Conservation (phyloP, 35 echinoderm and acorn worm species). For the Ophiothrix spiculata region DNA sequence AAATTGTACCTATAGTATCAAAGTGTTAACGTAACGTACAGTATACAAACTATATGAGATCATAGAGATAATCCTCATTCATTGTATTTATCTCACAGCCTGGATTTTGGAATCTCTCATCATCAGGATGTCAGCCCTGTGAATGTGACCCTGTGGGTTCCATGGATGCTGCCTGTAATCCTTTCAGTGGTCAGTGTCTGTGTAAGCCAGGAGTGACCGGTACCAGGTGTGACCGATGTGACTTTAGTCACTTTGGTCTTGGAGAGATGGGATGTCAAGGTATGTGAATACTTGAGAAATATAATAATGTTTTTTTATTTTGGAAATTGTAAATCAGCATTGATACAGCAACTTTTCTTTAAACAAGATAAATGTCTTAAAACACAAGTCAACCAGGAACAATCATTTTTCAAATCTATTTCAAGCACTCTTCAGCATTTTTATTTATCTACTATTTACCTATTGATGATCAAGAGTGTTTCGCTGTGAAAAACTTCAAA, state of each 20-base stretch:
- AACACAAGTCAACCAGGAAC: too few species aligned
- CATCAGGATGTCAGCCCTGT: conserved; percentile 68
- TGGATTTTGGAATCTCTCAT: conserved; percentile 68
- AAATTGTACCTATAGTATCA: too few species aligned
- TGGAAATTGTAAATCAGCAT: too few species aligned
- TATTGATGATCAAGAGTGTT: too few species aligned
- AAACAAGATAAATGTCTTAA: too few species aligned
- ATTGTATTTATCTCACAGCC: conserved; percentile 31
- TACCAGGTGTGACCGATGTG: conserved; percentile 59
- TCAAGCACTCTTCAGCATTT: too few species aligned
- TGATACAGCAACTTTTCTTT: too few species aligned
- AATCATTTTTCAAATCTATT: too few species aligned
- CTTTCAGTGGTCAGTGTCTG: conserved; percentile 59
- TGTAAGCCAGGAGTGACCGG: conserved; percentile 82
- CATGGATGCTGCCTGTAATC: conserved; percentile 56
- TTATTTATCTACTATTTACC: too few species aligned
- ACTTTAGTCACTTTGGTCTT: conserved; percentile 57
- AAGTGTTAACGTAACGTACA: too few species aligned
- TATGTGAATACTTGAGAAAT: conserved; percentile 30
- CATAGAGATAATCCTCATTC: neutral
- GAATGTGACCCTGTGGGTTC: conserved; percentile 69
- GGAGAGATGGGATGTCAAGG: conserved; percentile 58
- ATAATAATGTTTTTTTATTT: too few species aligned
- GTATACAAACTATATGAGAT: neutral
- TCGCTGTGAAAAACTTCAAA: too few species aligned